These are phyloP conservation scores for Ciconia maguari DNA, from an alignment of 2,113 vertebrate species.

Conservation along the genomic window DNA sequence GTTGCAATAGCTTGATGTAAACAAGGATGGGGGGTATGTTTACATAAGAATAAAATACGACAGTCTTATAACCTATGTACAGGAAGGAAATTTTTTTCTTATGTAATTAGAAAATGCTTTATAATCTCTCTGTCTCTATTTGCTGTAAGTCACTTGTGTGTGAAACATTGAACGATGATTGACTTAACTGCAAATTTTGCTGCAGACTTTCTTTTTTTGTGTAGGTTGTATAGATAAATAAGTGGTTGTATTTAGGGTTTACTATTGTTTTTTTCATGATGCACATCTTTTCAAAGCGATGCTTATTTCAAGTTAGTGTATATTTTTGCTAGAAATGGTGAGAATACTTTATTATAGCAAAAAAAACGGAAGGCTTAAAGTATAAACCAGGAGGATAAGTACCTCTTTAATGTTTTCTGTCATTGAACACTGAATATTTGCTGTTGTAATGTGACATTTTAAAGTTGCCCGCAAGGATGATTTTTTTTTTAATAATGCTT, in stretches of 20 bases:
- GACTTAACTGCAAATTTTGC: background rate
- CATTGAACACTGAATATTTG: background rate
- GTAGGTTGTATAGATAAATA: background rate
- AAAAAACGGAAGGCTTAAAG: background rate
- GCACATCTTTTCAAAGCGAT: background rate
- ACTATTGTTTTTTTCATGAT: background rate
- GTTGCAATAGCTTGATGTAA: background rate
- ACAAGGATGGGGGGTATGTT: background rate
- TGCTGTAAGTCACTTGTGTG: background rate
- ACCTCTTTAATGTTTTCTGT: background rate
- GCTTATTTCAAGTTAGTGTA: background rate
- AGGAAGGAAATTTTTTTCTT: background rate
- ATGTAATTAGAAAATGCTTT: background rate
- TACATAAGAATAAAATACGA: background rate
- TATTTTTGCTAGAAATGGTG: background rate
- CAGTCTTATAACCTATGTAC: background rate
- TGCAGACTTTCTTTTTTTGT: background rate
- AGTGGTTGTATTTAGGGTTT: background rate
- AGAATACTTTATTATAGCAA: background rate
- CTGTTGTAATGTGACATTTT: background rate
- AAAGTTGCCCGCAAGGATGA: fast-evolving
- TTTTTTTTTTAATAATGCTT: background rate
- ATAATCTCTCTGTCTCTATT: background rate
- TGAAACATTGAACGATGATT: background rate
- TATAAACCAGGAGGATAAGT: background rate